These are phyloP conservation scores for Neelides sp. DNA, from an alignment of 1,140 invertebrate genomes.

Conservation along the genomic window DNA sequence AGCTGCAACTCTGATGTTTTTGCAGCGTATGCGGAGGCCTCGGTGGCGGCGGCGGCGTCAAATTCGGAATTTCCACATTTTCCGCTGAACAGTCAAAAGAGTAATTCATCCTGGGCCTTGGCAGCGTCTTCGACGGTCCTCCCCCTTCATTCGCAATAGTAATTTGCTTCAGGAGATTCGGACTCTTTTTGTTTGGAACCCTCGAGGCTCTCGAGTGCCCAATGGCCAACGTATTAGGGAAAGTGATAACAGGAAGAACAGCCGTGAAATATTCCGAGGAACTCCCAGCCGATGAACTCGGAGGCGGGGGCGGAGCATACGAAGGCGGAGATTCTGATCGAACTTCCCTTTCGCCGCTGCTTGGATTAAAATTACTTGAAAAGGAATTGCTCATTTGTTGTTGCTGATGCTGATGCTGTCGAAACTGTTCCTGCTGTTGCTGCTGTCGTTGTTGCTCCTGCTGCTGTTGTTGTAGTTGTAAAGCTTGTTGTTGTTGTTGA, in stretches of 20 bases:
- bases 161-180: conserved; percentile 29
- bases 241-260: too few species aligned
- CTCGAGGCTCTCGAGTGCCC: too few species aligned
- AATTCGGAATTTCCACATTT: conserved; percentile 21
- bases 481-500: conserved; percentile 1
- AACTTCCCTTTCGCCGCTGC: neutral
- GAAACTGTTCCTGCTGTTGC: neutral
- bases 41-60: conserved; percentile 31
- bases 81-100: conserved; percentile 18
- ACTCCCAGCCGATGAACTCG: conserved; percentile 5
- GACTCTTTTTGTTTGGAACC: conserved; percentile 25
- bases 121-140: conserved; percentile 1
- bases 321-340: conserved; percentile 24
- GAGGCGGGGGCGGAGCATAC: conserved; percentile 26
- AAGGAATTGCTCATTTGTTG: conserved; percentile 19
- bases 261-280: conserved; percentile 4
- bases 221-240: too few species aligned
- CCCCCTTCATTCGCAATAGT: conserved; percentile 24
- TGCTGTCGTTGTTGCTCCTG: conserved; percentile 5
- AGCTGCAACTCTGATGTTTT: neutral
- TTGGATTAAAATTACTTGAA: conserved; percentile 24
- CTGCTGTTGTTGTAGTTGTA: conserved; percentile 4
- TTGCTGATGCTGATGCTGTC: conserved; percentile 7
- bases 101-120: conserved; percentile 9
- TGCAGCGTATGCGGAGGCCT: conserved; percentile 9